phyloP scores from a whole-genome alignment of 2,888 invertebrate genomes.

The Galerucella pusilla region DNA sequence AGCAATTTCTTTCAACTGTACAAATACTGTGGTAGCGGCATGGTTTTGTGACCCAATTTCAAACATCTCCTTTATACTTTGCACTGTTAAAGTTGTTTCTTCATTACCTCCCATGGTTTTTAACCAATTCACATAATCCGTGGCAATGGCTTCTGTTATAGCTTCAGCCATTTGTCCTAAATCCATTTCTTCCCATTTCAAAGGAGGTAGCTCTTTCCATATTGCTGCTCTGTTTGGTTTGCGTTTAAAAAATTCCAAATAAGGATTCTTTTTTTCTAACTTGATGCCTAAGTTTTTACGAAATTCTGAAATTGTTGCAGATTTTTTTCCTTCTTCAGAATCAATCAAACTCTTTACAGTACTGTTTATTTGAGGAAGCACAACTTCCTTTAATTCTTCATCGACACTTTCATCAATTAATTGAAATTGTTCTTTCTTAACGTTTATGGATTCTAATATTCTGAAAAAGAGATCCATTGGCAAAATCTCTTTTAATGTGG shows the following conservation, averaged over 20 bases:
- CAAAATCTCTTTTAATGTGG: conserved; percentile 49
- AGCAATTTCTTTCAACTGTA: conserved; percentile 70
- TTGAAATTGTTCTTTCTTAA: conserved; percentile 14
- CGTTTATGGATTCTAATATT: conserved; percentile 43
- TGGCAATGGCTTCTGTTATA: conserved; percentile 60
- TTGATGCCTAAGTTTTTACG: conserved; percentile 15
- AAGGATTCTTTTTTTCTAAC: conserved; percentile 41
- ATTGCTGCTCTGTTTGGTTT: conserved; percentile 58
- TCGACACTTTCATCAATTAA: neutral
- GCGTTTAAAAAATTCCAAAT: conserved; percentile 59
- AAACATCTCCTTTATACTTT: conserved; percentile 60
- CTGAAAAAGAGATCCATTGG: conserved; percentile 43
- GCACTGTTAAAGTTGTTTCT: conserved; percentile 55
- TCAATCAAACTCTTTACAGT: conserved; percentile 5
- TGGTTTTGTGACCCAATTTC: conserved; percentile 72
- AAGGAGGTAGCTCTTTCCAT: conserved; percentile 60
- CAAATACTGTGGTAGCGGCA: conserved; percentile 68
- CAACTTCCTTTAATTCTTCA: neutral
- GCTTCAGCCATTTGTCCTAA: conserved; percentile 60
- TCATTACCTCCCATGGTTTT: conserved; percentile 54
- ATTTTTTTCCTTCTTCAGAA: conserved; percentile 19
- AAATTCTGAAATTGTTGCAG: conserved; percentile 12
- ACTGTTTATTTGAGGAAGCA: neutral
- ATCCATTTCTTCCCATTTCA: conserved; percentile 54
- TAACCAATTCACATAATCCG: conserved; percentile 62